phyloP scores from a whole-genome alignment of 1,140 invertebrate genomes.

The Listronotus oregonensis region DNA sequence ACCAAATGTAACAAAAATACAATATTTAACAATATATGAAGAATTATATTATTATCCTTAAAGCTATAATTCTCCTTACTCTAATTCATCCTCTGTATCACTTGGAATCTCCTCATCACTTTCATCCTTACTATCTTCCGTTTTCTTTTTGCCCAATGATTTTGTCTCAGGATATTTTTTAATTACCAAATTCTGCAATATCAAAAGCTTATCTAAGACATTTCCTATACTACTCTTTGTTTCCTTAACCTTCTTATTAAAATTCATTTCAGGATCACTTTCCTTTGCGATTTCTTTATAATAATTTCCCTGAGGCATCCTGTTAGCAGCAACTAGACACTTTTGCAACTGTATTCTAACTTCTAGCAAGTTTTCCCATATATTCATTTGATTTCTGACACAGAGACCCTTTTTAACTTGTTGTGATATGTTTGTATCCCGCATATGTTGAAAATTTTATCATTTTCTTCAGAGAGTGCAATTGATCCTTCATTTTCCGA shows the following conservation, averaged over 20 bases:
- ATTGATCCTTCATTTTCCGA: constrained; percentile 19
- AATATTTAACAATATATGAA: background rate
- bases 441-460: constrained; percentile 61
- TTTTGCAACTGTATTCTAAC: constrained; percentile 85
- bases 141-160: constrained; percentile 43
- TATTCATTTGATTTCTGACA: constrained; percentile 73
- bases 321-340: constrained; percentile 73
- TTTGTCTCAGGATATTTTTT: constrained; percentile 71
- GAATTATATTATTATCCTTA: background rate
- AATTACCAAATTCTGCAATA: constrained; percentile 65
- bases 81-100: constrained; percentile 56
- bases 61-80: background rate
- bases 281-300: constrained; percentile 59
- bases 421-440: constrained; percentile 61
- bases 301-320: constrained; percentile 70
- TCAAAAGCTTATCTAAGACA: constrained; percentile 69
- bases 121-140: constrained; percentile 53
- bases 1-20: background rate
- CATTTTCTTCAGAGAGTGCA: constrained; percentile 24
- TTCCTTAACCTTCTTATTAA: constrained; percentile 59
- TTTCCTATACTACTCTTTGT: constrained; percentile 61
- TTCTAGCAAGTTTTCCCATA: constrained; percentile 86
- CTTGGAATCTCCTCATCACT: constrained; percentile 61
- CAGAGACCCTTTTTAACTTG: constrained; percentile 74
- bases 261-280: constrained; percentile 56